Percentiles rank a stretch among this genome's conserved stretches.
phyloP scores from a whole-genome alignment of 2,888 invertebrate genomes.

The Nycteola revayana region DNA sequence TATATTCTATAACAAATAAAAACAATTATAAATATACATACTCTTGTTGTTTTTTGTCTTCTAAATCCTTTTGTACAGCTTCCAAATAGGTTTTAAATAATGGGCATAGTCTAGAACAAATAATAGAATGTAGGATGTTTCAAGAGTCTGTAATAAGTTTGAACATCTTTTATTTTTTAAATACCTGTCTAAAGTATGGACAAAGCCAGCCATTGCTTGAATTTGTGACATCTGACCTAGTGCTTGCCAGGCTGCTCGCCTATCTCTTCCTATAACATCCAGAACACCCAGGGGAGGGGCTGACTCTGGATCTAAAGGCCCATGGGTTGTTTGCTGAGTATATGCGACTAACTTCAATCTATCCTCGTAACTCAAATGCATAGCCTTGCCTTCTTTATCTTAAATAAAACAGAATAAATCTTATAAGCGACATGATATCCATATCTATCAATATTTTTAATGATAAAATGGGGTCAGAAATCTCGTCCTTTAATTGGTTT shows the following conservation, averaged over 20 bases:
- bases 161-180: constrained; percentile 2
- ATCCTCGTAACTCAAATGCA: constrained; percentile 96
- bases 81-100: constrained; percentile 95
- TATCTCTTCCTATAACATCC: constrained; percentile 96
- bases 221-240: constrained; percentile 92
- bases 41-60: constrained; percentile 85
- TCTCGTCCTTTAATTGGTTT: too few species aligned
- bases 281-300: constrained; percentile 93
- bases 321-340: constrained; percentile 94
- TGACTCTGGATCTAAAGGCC: constrained; percentile 87
- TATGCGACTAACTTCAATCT: constrained; percentile 95
- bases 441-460: too few species aligned
- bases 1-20: too few species aligned
- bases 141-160: background rate
- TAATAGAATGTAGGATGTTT: constrained; percentile 1
- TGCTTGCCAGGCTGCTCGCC: constrained; percentile 96
- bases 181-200: constrained; percentile 90
- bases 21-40: constrained; percentile 43
- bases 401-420: too few species aligned
- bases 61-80: constrained; percentile 93
- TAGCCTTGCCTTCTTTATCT: constrained; percentile 99
- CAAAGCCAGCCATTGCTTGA: constrained; percentile 96
- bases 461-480: too few species aligned
- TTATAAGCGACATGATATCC: too few species aligned
- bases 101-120: constrained; percentile 86